Evolutionary conservation across 2,888 invertebrate species (phyloP).

Genomic region (Platynereis dumerilii): DNA sequence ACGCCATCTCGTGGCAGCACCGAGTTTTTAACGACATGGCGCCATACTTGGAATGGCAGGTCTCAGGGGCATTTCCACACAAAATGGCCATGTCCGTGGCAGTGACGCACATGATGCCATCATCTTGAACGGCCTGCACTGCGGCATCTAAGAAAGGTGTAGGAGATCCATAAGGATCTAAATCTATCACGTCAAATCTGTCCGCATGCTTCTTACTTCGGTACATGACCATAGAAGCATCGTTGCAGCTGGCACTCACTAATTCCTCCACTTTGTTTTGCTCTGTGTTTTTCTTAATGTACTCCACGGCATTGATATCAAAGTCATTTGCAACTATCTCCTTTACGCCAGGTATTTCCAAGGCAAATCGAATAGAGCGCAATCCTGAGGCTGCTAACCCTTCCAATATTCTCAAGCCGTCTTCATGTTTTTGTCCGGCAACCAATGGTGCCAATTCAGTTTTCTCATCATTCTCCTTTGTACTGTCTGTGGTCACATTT

Average conservation of each 20-base stretch:
- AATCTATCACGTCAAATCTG: constrained; percentile 87
- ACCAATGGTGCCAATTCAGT: constrained; percentile 23
- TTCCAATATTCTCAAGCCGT: constrained; percentile 75
- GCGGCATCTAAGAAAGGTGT: constrained; percentile 77
- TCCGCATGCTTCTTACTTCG: constrained; percentile 70
- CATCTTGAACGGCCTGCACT: constrained; percentile 58
- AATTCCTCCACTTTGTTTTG: constrained; percentile 78
- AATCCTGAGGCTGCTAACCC: constrained; percentile 95
- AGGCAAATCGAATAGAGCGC: constrained; percentile 93
- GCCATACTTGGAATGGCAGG: constrained; percentile 92
- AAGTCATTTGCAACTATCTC: constrained; percentile 88
- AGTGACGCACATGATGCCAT: constrained; percentile 90
- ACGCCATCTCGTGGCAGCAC: constrained; percentile 86
- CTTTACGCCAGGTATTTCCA: constrained; percentile 83
- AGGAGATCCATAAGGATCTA: constrained; percentile 98
- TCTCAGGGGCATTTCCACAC: constrained; percentile 94
- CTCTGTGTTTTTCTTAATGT: constrained; percentile 81
- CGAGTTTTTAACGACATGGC: constrained; percentile 84
- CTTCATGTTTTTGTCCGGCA: constrained; percentile 45
- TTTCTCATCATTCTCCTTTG: constrained; percentile 7
- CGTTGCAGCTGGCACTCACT: constrained; percentile 79
- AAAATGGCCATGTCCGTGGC: constrained; percentile 95
- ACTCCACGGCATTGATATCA: constrained; percentile 80
- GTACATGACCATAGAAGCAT: constrained; percentile 73
- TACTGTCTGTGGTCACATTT: constrained; percentile 6